Base-by-base conservation (phyloP, 2,888 invertebrate species). In the Dioctria linearis region DNA sequence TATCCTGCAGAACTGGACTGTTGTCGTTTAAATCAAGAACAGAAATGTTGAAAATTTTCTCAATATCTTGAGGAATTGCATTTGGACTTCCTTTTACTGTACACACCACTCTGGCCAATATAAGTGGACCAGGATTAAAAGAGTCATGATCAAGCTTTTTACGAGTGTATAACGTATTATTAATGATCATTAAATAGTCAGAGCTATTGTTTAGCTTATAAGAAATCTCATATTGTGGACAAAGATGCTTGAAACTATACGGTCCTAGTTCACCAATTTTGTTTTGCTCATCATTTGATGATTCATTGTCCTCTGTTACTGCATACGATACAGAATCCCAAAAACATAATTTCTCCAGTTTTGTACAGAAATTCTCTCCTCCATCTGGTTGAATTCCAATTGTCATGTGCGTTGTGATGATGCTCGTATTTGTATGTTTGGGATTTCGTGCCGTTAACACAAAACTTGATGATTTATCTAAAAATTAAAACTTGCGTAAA, bases 11-110 rank as follows among this genome's bases (percentile, higher is more conserved):
- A 83, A 94, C 90, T 0, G 98, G 98, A 8, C 96, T 96, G 87
- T 98, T 97, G 88, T 98, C 98, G 89, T 98, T 98, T 88, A 96
- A 96, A 86, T 96, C 95, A 75, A 95, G 88, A 6, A 98, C 93
- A 3, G 90, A 88, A n/a, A 92, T 86, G 63, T 86, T 85, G 5
- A 91, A 84, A 3, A 86, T 85, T 82, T 87, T 88, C 43, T 86
- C 79, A 42, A 84, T 79, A 59, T 83, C 84, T 9, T 80, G 78
- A 3, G 82, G 79, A 40, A 83, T 83, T n/a, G 63, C 79, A 65
- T 83, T 83, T 0, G 79, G 37, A 5, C 82, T 61, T 1, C 84
- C 88, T 86, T 86, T 88, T 3, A 87, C 89, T 0, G 90, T 87
- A 78, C 89, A 88, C 76, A 86, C 86, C 3, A 90, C 87, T 61